Evolutionary conservation across 2,113 vertebrate species (phyloP), one percentile per base, ranked within the genome.

Genomic region (Crypturellus undulatus): DNA sequence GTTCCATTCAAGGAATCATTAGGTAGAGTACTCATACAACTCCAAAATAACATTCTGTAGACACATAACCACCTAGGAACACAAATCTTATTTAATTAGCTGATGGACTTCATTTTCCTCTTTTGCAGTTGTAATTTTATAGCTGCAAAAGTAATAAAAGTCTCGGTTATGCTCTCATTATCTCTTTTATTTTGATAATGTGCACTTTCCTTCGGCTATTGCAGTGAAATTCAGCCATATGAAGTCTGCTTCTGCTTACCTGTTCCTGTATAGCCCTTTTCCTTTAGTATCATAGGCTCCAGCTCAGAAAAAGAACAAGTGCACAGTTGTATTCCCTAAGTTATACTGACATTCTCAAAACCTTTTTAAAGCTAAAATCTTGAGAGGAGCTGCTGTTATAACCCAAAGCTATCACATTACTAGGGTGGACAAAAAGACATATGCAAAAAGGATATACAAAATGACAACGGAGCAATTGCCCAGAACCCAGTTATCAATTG

Each of bases 181-280:
- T 26, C 7, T 87, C 92, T 93, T 89, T 54, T 14, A 60, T 70
- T 95, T 92, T 73, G 38, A 21, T 72, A 95, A 93, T n/a, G 89
- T 85, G 10, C 45, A 89, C 40, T 42, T 90, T 87, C 22, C 22
- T 94, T 92, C 65, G 93, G 72, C 43, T 93, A 67, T 5, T n/a
- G 36, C 25, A 87, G 45, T 21, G 3, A 95, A 90, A 84, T 94
- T 92, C 22, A 86, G 26, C 26, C 28, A 56, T 30, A 12, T 56
- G 52, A 56, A 56, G 45, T 54, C 58, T 28, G 47, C 34, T 93
- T 95, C 13, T 71, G 40, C 42, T 89, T 87, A 83, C 43, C 49
- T 11, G 60, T 13, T 86, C 20, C 52, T 89, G 40, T 32, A 18
- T 59, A 87, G 25, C 24, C 51, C 81, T 71, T 76, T 49, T 42